Evolutionary conservation across 2,888 invertebrate species (phyloP), one percentile per base, ranked within the genome.

Genomic region (Tinea semifulvella): DNA sequence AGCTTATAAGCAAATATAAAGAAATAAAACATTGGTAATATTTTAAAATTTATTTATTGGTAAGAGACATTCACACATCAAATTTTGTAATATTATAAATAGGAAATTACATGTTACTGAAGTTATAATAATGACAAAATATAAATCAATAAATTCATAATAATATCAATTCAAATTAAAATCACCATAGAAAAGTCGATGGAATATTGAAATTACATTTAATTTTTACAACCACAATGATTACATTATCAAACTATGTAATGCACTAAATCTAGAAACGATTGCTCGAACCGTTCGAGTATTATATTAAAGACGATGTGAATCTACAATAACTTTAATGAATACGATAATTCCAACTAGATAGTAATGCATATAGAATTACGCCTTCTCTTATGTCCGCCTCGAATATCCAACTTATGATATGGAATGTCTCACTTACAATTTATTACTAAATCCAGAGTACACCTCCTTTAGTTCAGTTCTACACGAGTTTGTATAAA

Each of bases 41-140:
- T 25, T 65, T 72, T 70, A 56, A 63, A 65, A 65, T 46, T 44
- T 48, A 65, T 79, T 77, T 77, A 79, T 77, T 79, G 69, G 74
- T 79, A 69, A 79, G 80, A 80, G 80, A 80, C 80, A 80, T 80
- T 80, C 80, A 80, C 80, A 80, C 80, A 79, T 79, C 80, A 72
- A 79, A 68, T 75, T 65, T 63, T 59, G 66, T 48, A 44, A 63
- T 65, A 68, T 66, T 61, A 65, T 66, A 65, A 69, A 65, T 69
- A 70, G 20, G 27, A 39, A 39, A 45, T 45, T 27, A 45, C 28
- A 45, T 38, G 27, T 39, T 45, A 45, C 38, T 39, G 25, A 38
- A 38, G 31, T 40, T 45, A 39, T 28, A 40, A 31, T 35, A 16
- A 19, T 36, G 27, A 45, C 28, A 40, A 40, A 25, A 26, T 19